Percentiles rank a stretch among this genome's conserved stretches.
Evolutionary conservation across 2,888 invertebrate species (phyloP).

Genomic region (Ctena decussata): DNA sequence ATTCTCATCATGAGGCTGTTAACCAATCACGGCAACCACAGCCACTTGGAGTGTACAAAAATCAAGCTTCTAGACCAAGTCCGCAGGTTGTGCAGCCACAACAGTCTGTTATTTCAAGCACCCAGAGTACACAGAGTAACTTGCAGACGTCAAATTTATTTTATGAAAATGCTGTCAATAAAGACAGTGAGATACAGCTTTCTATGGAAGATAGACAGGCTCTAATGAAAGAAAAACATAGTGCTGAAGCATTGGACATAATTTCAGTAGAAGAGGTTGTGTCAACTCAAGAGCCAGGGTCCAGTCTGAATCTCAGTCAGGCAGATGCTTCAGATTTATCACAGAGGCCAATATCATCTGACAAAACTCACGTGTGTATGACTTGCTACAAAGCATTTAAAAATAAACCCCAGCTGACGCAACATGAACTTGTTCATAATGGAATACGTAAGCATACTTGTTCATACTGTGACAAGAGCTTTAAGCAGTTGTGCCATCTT

Average conservation of each 20-base stretch:
- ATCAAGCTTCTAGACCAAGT: neutral
- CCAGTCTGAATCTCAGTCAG: neutral
- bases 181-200: constrained; percentile 53
- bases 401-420: constrained; percentile 98
- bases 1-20: neutral
- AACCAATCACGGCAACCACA: neutral
- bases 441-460: constrained; percentile 99
- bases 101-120: constrained; percentile 3
- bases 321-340: neutral
- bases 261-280: neutral
- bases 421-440: constrained; percentile 98
- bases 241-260: neutral
- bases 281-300: neutral
- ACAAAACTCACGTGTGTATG: constrained; percentile 98
- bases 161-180: constrained; percentile 53
- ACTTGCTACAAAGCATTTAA: constrained; percentile 99
- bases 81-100: neutral
- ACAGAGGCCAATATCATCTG: constrained; percentile 57
- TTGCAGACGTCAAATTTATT: constrained; percentile 27
- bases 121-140: neutral
- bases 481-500: constrained; percentile 98
- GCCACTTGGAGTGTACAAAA: neutral
- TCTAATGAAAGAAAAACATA: neutral
- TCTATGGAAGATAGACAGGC: constrained; percentile 26
- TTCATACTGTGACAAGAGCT: constrained; percentile 97